Evolutionary conservation across 2,888 invertebrate species (phyloP).

Genomic region (Adineta ricciae): DNA sequence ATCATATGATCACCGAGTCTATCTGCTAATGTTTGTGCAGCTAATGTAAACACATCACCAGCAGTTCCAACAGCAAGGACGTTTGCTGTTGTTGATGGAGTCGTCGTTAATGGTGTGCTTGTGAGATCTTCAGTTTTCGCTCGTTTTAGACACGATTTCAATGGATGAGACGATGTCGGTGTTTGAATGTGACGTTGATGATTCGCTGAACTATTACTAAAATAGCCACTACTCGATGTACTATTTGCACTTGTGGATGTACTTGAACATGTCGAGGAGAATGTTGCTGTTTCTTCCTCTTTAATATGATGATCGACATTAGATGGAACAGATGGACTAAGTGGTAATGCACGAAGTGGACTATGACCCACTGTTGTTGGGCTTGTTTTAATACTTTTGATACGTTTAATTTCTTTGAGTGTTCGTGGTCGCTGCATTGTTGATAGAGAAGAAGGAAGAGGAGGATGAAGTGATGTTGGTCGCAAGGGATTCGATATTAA

Average conservation of each 20-base stretch:
- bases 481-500: background rate
- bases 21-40: background rate
- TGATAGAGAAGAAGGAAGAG: background rate
- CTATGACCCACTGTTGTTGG: background rate
- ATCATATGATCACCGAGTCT: background rate
- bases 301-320: background rate
- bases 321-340: background rate
- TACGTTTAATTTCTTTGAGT: conserved; percentile 20
- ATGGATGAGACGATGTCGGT: background rate
- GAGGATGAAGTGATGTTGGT: background rate
- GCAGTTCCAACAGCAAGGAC: background rate
- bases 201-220: conserved; percentile 2
- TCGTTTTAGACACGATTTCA: conserved; percentile 19
- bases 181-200: background rate
- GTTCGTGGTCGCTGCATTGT: background rate
- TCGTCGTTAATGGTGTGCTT: background rate
- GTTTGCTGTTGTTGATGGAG: background rate
- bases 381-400: conserved; percentile 11
- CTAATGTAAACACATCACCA: conserved; percentile 19
- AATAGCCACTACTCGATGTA: conserved; percentile 20
- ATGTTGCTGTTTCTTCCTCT: background rate
- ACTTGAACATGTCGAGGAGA: background rate
- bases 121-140: conserved; percentile 21
- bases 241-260: background rate
- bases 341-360: background rate